Base-by-base conservation (phyloP, 2,888 invertebrate species). In the Glyphotaelius pellucidus region DNA sequence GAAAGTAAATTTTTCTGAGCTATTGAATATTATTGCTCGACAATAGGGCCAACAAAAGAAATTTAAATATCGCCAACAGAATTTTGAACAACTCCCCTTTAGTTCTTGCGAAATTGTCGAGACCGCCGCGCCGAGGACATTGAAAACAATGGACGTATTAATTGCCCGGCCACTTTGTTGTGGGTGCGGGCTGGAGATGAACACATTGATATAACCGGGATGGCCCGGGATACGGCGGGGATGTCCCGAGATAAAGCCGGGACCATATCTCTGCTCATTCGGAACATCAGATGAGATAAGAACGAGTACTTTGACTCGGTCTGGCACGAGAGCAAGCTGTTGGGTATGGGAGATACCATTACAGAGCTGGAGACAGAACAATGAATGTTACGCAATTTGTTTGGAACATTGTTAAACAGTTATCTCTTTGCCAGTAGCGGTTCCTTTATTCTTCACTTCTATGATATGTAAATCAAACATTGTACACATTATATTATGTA, bases 61-160 rank as follows among this genome's bases (percentile, higher is more conserved):
- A 42, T 42, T 42, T 42, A 42, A 42, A 42, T 42, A 11, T 42
- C 42, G 11, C 42, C 42, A 42, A 42, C 15, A 47, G 47, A 25
- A 67, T n/a, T 25, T 67, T 9, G 5, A n/a, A 9, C 2, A 25
- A 9, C 25, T 7, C 25, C 9, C 7, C 67, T 25, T 67, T n/a
- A 67, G 9, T 9, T n/a, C 67, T 67, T n/a, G 86, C 47, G 47
- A 38, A 86, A 38, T 86, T 86, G 86, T 42, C n/a, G 38, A 42
- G 47, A 30, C 86, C 42, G 88, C 67, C 32, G 91, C 38, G 88
- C 83, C 35, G 91, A 85, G 38, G 86, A 90, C 67, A 86, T 86
- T 47, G 88, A 86, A 91, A 91, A 91, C 91, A 91, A 91, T 86
- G 91, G 88, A 19, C 52, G 67, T 80, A 90, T 91, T 91, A 91